Percentiles rank a stretch among this genome's conserved stretches.
Evolutionary conservation across 2,888 invertebrate genomes (phyloP).

Genomic region (Loripinus fragilis): DNA sequence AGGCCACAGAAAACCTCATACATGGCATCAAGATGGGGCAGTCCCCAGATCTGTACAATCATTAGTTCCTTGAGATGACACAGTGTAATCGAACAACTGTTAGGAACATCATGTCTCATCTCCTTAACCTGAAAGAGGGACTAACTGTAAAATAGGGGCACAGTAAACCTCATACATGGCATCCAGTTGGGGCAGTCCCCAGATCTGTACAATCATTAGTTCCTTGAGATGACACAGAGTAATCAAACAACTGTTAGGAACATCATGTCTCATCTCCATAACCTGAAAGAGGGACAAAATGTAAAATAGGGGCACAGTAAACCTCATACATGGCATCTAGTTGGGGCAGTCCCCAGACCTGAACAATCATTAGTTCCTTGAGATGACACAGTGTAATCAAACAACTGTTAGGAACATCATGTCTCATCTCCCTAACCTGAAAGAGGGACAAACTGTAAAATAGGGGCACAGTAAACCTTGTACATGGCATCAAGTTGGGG

Average conservation of each 20-base stretch:
- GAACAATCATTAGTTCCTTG: conserved; percentile 70
- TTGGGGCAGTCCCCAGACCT: conserved; percentile 80
- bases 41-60: conserved; percentile 78
- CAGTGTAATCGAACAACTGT: conserved; percentile 73
- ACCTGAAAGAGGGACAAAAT: too few species aligned
- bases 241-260: conserved; percentile 69
- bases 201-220: conserved; percentile 75
- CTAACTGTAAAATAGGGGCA: too few species aligned
- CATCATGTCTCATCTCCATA: conserved; percentile 77
- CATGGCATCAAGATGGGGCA: conserved; percentile 77
- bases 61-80: conserved; percentile 68
- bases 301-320: conserved; percentile 67
- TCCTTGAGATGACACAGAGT: conserved; percentile 72
- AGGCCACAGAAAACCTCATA: conserved; percentile 76
- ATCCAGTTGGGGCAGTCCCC: conserved; percentile 79
- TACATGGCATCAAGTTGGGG: conserved; percentile 77
- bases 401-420: conserved; percentile 72
- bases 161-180: conserved; percentile 77
- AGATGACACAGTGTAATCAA: conserved; percentile 73
- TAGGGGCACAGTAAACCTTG: conserved; percentile 74
- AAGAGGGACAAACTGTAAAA: too few species aligned
- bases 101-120: conserved; percentile 75
- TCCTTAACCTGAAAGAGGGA: conserved; percentile 70
- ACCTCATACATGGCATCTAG: conserved; percentile 78
- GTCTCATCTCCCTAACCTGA: conserved; percentile 75